Evolutionary conservation across 2,113 vertebrate genomes (phyloP).

Genomic region (Falco punctatus): DNA sequence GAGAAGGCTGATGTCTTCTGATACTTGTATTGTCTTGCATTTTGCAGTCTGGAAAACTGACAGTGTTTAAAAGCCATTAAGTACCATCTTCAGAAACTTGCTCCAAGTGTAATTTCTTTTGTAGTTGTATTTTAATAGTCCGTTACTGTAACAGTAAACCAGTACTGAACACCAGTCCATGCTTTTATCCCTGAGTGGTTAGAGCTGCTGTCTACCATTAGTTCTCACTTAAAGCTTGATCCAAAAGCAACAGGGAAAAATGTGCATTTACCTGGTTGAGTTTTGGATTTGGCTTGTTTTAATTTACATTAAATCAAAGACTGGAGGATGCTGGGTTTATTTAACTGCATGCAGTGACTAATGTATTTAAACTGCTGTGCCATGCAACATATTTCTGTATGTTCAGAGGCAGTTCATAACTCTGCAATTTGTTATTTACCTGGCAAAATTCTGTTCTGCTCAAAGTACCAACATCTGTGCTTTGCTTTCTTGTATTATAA

Average conservation of each 20-base stretch:
- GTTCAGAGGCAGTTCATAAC: neutral
- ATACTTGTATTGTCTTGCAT: neutral
- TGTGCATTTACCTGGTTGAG: neutral
- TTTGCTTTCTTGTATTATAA: neutral
- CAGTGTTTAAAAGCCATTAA: neutral
- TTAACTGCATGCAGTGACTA: neutral
- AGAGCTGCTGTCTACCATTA: neutral
- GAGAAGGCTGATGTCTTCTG: neutral
- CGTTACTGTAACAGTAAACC: neutral
- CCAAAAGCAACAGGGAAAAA: conserved; percentile 18
- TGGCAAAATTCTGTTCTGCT: neutral
- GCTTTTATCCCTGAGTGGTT: neutral
- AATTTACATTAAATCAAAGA: neutral
- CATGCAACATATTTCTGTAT: neutral
- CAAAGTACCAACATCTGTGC: neutral
- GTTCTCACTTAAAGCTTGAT: conserved; percentile 1
- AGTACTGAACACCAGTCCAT: neutral
- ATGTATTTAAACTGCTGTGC: neutral
- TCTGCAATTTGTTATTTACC: neutral
- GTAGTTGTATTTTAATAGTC: neutral
- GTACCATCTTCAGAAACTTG: neutral
- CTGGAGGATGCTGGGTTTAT: neutral
- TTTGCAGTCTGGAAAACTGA: neutral
- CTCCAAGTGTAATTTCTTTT: neutral
- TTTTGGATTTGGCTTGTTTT: neutral